Evolutionary conservation across 1,140 invertebrate genomes (phyloP), one percentile per base, ranked within the genome.

Genomic region (Bombus affinis): DNA sequence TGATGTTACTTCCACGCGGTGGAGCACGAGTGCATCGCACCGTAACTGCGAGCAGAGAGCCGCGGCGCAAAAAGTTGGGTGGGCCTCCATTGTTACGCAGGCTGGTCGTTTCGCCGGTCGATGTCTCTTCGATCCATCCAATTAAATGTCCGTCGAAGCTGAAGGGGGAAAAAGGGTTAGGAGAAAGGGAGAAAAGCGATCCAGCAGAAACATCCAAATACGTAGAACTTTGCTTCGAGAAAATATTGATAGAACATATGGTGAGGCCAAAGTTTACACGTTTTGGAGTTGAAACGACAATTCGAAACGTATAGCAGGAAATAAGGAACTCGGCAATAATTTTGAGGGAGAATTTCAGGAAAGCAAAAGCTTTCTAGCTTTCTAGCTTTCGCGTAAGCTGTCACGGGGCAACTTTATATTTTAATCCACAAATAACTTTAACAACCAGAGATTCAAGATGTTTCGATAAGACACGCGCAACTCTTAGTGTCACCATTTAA

Each of bases 91-190:
- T 88, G 81, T 87, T 90, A 72, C 70, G n/a, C 72, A 18, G 35
- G 39, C 10, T 42, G 53, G 13, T 13, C n/a, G 42, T 80, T 89
- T 85, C 65, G 37, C 62, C 74, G 80, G 73, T 85, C 82, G 83
- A 87, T 89, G 85, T 75, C 87, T 73, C 88, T 68, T 72, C 84
- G 75, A 83, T 83, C 57, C 85, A 82, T 91, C 73, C 85, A 91
- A 91, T 89, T 86, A 86, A 91, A 91, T 68, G 77, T 86, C 81
- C 65, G 28, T 47, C 70, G 47, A 37, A 12, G 25, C 35, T 28
- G 47, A 37, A 68, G 35, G 39, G 72, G 65, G 22, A 81, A 73
- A 66, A 22, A 71, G 22, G 53, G 28, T 39, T 35, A 53, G 62
- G 28, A 32, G 73, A n/a, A 66, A 71, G 32, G 39, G 39, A 74